Base-by-base conservation (phyloP, 2,888 invertebrate species). In the Drosophila colorata region DNA sequence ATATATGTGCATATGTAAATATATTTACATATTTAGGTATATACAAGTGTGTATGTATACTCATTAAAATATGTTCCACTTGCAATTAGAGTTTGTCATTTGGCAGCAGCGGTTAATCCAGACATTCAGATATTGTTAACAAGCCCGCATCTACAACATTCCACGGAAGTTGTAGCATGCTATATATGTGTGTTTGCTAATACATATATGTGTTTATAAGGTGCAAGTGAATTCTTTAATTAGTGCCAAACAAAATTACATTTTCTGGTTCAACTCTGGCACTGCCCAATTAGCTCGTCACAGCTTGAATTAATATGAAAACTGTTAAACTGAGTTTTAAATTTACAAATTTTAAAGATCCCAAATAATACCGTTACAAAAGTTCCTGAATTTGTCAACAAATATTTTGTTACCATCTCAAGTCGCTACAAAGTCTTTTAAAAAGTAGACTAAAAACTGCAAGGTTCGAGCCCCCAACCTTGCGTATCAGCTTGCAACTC, bases 81-180 rank as follows among this genome's bases (percentile, higher is more conserved):
- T 80, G 87, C 84, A 85, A 85, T 85, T 85, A 85, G 73, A 88
- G 84, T 86, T 80, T 88, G 84, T 83, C 87, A 88, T 76, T 88
- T 88, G 87, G 38, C 82, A 74, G 80, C 74, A 64, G 43, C 64
- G 70, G 43, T 55, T 64, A 74, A 85, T 61, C 55, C 58, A 58
- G 28, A 60, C 63, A 43, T 38, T 63, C 33, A 38, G 35, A 84
- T 80, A 78, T 83, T 80, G 85, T 80, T 71, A 69, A 64, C 78
- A 80, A 63, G 61, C 51, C 46, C 46, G 40, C 51, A 69, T 58
- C 31, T 44, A 25, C 31, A 23, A 43, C 8, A 37, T 44, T 31
- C 35, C 31, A 18, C 47, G 43, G 2, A 33, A 44, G 2, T 11
- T n/a, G 16, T 25, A 2, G 4, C 8, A 8, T 9, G 28, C 4